phyloP scores from a whole-genome alignment of 2,113 vertebrate species.

The Nymphicus hollandicus region DNA sequence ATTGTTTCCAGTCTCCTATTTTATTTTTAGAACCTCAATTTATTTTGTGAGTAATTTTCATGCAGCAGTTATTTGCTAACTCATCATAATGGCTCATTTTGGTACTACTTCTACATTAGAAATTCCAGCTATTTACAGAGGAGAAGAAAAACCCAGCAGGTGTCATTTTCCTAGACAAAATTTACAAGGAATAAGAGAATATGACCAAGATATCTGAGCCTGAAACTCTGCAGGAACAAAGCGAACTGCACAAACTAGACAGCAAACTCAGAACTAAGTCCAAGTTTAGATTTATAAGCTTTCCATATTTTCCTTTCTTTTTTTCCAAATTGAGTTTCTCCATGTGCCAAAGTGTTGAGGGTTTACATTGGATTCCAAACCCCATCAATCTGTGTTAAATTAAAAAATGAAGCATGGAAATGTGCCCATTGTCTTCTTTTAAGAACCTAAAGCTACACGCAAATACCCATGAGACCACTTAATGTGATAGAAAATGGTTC shows the following conservation, averaged over 20 bases:
- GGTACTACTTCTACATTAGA: not conserved
- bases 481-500: not conserved
- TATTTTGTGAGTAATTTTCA: not conserved
- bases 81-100: not conserved
- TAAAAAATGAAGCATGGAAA: slow-evolving; percentile 60
- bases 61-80: not conserved
- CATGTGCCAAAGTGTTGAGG: slow-evolving; percentile 61
- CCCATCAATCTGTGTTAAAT: slow-evolving; percentile 68
- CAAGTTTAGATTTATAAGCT: slow-evolving; percentile 68
- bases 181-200: slow-evolving; percentile 61
- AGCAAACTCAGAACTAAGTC: slow-evolving; percentile 48
- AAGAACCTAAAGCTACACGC: slow-evolving; percentile 48
- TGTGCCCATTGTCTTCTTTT: slow-evolving; percentile 56
- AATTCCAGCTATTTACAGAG: slow-evolving; percentile 43
- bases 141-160: slow-evolving; percentile 70
- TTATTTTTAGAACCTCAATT: slow-evolving; percentile 20
- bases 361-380: slow-evolving; percentile 71
- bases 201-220: slow-evolving; percentile 58
- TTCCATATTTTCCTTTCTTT: slow-evolving; percentile 58
- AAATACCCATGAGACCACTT: not conserved
- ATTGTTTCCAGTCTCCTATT: not conserved
- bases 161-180: slow-evolving; percentile 71
- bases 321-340: slow-evolving; percentile 57
- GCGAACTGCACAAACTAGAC: slow-evolving; percentile 50
- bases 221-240: slow-evolving; percentile 66